These are phyloP conservation scores for Erethizon dorsatum DNA, from an alignment of 2,797 vertebrate species.

Conservation along the genomic window DNA sequence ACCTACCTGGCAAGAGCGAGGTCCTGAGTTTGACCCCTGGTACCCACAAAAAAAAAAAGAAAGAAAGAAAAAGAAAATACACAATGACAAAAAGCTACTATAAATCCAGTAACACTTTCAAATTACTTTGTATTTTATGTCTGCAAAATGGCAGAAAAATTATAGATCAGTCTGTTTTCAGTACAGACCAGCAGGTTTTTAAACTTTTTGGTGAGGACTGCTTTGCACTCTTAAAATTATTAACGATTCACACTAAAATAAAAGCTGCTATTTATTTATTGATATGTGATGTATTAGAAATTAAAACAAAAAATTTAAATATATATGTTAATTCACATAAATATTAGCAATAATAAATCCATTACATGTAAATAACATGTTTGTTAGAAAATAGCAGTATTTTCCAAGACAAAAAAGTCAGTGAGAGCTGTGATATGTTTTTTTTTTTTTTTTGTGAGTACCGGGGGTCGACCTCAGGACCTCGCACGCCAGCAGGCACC, in stretches of 20 bases:
- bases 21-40: too few relatives aligned
- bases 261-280: conserved; percentile 38
- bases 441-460: too few relatives aligned
- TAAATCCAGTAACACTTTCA: neutral
- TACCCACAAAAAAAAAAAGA: too few relatives aligned
- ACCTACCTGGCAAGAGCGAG: too few relatives aligned
- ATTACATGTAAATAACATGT: neutral
- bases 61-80: neutral
- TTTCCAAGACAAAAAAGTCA: neutral
- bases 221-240: neutral
- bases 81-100: neutral
- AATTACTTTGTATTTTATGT: conserved; percentile 11
- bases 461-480: too few relatives aligned
- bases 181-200: neutral
- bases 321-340: conserved; percentile 14
- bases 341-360: neutral
- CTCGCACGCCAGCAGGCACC: too few relatives aligned
- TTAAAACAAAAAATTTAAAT: neutral
- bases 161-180: neutral
- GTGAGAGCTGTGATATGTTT: too few relatives aligned
- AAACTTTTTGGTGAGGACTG: neutral
- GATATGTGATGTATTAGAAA: neutral
- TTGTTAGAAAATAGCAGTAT: neutral
- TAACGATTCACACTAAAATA: neutral
- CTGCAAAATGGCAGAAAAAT: neutral